phyloP scores from a whole-genome alignment of 2,888 invertebrate species.

The Ephialtes manifestator region DNA sequence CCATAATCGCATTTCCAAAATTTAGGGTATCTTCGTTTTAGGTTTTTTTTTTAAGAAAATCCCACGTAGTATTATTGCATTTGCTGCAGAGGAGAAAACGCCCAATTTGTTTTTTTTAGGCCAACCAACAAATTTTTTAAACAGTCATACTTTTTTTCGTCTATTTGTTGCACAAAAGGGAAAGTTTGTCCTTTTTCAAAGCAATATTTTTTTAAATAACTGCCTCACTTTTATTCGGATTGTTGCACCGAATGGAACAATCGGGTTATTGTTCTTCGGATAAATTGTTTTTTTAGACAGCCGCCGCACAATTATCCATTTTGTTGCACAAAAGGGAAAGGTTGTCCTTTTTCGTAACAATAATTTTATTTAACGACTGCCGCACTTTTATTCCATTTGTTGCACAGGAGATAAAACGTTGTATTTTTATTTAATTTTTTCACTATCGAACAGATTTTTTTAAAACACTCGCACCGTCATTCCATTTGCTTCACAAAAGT shows the following conservation, averaged over 20 bases:
- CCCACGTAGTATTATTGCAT: not conserved
- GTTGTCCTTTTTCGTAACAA: no score
- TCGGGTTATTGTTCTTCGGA: not conserved
- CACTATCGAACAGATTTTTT: no score
- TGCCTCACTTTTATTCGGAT: not conserved
- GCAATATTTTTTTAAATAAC: not conserved
- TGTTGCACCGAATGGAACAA: not conserved
- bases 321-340: no score
- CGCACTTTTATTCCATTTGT: not conserved
- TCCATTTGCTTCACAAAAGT: not conserved
- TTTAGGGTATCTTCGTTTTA: not conserved
- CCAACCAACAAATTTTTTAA: not conserved
- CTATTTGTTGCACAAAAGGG: not conserved
- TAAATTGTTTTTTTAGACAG: no score
- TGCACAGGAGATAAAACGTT: not conserved
- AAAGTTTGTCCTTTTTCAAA: no score
- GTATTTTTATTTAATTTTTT: no score
- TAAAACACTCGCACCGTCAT: not conserved
- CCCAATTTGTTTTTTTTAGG: not conserved
- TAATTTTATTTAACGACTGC: not conserved
- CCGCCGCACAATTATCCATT: no score
- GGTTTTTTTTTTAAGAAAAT: not conserved
- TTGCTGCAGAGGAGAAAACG: not conserved
- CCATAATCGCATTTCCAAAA: slow-evolving; percentile 44
- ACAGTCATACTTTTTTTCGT: not conserved